Conservation (phyloP, 2,113 vertebrate species). For the Suricata suricatta region DNA sequence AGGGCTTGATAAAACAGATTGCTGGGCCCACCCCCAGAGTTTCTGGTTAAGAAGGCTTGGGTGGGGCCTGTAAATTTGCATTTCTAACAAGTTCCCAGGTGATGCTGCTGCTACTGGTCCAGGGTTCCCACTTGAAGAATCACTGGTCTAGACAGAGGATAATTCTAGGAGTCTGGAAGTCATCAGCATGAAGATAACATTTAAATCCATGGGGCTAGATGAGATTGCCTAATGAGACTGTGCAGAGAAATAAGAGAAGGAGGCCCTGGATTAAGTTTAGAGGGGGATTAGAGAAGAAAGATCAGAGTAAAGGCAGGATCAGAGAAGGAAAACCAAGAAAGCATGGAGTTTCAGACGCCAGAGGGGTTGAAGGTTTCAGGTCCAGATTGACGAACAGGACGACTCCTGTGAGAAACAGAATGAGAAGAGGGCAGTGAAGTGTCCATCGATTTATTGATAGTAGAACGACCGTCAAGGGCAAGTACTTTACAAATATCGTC, state of each 20-base stretch:
- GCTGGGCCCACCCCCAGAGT: not conserved
- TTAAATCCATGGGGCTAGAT: constrained; percentile 41
- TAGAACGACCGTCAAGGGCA: not conserved
- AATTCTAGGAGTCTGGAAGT: constrained; percentile 53
- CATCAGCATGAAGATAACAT: constrained; percentile 45
- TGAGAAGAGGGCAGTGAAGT: not conserved
- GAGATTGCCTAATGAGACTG: constrained; percentile 43
- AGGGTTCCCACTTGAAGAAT: constrained; percentile 31
- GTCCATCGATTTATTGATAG: not conserved
- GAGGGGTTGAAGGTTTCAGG: not conserved
- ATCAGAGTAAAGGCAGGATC: not conserved
- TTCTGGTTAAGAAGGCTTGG: not conserved
- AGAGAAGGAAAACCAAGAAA: not conserved
- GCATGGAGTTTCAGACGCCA: not conserved
- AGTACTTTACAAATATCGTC: not conserved
- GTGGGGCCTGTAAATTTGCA: constrained; percentile 22
- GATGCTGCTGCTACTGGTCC: not conserved
- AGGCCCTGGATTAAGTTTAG: not conserved
- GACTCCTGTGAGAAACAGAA: not conserved
- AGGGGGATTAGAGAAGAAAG: not conserved
- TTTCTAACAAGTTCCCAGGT: constrained; percentile 60
- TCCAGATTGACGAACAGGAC: not conserved
- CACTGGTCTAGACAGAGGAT: constrained; percentile 49
- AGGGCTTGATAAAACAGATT: not conserved
- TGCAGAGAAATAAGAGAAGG: not conserved